Conservation (phyloP, 2,113 vertebrate genomes). For the Turnix velox region DNA sequence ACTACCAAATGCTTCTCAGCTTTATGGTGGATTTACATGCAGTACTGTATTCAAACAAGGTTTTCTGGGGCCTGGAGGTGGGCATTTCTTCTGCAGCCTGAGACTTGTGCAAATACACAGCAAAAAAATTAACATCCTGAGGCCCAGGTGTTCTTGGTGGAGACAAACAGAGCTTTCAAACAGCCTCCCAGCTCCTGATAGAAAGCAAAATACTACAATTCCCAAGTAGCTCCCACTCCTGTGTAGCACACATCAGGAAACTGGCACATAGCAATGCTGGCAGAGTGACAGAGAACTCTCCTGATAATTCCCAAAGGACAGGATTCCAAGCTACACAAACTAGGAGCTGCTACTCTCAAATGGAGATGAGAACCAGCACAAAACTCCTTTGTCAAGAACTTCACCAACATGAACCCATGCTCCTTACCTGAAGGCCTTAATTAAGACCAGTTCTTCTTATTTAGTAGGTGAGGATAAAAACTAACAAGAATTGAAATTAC, state of each 20-base stretch:
- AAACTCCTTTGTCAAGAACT: neutral
- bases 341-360: neutral
- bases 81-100: neutral
- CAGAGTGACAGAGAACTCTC: neutral
- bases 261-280: neutral
- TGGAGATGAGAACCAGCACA: neutral
- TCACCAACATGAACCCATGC: neutral
- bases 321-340: neutral
- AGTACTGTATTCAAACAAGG: neutral
- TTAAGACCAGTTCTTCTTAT: neutral
- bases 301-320: neutral
- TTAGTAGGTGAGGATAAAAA: neutral
- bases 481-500: neutral
- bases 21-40: neutral
- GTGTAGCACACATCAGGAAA: neutral
- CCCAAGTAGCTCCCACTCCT: neutral
- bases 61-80: neutral
- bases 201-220: neutral
- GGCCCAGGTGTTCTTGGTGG: neutral
- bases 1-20: neutral
- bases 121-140: neutral
- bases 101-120: neutral
- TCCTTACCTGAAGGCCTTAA: neutral
- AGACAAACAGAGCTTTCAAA: neutral
- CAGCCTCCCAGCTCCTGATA: neutral